Percentiles rank a stretch among this genome's conserved stretches.
Evolutionary conservation across 2,113 vertebrate genomes (phyloP).

Genomic region (Heptranchias perlo): DNA sequence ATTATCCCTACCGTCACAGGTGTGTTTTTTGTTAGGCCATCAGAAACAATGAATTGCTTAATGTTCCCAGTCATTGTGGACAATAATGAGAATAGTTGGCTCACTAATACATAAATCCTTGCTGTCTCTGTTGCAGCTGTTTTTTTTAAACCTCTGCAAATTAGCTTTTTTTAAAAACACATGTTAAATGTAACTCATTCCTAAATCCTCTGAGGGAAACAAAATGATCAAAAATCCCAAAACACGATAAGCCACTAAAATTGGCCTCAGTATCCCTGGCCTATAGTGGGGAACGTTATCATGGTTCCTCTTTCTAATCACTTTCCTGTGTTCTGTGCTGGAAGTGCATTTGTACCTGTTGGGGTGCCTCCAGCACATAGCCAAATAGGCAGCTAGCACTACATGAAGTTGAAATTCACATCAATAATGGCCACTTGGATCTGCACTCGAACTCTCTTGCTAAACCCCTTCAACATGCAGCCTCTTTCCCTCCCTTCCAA

Average conservation of each 20-base stretch:
- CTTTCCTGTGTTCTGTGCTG: background rate
- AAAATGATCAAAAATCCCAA: background rate
- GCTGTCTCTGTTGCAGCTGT: background rate
- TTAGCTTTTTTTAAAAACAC: background rate
- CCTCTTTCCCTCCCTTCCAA: background rate
- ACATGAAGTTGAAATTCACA: background rate
- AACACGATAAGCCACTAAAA: background rate
- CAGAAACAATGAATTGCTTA: background rate
- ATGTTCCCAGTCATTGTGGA: background rate
- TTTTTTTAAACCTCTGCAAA: background rate
- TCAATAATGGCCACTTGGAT: background rate
- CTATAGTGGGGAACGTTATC: background rate
- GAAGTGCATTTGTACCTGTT: background rate
- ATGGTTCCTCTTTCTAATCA: background rate
- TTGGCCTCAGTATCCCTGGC: too few relatives aligned
- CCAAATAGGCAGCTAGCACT: background rate
- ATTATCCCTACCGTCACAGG: background rate
- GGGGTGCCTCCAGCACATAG: background rate
- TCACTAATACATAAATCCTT: background rate
- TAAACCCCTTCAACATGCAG: too few relatives aligned
- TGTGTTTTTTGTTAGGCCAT: constrained; percentile 11
- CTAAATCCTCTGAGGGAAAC: background rate
- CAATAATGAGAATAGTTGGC: background rate
- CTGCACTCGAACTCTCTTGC: too few relatives aligned
- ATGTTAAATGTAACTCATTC: background rate